Conservation (phyloP, 1,140 invertebrate species). For the Microvelia longipes region DNA sequence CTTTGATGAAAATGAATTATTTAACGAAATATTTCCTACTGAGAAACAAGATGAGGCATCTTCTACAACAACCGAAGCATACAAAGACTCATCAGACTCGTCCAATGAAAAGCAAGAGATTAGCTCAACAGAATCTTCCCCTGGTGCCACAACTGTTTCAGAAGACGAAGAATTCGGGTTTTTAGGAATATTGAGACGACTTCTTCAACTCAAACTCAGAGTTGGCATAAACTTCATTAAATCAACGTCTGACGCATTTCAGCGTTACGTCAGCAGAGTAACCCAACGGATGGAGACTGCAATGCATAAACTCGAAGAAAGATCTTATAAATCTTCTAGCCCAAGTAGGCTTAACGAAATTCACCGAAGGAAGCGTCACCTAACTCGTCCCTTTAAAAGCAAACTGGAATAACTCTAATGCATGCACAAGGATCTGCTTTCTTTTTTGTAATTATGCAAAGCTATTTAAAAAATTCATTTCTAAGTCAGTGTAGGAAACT, state of each 20-base stretch:
- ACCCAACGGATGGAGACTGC: slow-evolving; percentile 33
- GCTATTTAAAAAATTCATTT: no score
- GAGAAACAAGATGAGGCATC: slow-evolving; percentile 5
- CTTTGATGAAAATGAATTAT: background rate
- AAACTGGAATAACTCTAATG: no score
- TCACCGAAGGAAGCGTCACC: background rate
- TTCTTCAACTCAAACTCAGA: slow-evolving; percentile 35
- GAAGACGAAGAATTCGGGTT: slow-evolving; percentile 29
- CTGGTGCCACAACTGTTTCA: slow-evolving; percentile 11
- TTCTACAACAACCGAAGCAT: slow-evolving; percentile 3
- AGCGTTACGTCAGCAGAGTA: slow-evolving; percentile 34
- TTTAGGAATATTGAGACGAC: slow-evolving; percentile 31
- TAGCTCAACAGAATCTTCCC: background rate
- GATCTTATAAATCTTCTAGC: slow-evolving; percentile 5
- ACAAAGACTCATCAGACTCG: background rate
- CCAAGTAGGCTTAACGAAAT: background rate
- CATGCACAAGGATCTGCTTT: no score
- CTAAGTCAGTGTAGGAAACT: no score
- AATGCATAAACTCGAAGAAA: slow-evolving; percentile 18
- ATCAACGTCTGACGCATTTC: slow-evolving; percentile 35
- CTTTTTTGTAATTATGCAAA: no score
- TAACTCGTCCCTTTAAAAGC: no score
- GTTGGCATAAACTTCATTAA: slow-evolving; percentile 34
- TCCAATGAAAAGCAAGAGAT: background rate
- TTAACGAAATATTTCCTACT: background rate